Conservation (phyloP, 2,888 invertebrate species). For the Andricus curvator region DNA sequence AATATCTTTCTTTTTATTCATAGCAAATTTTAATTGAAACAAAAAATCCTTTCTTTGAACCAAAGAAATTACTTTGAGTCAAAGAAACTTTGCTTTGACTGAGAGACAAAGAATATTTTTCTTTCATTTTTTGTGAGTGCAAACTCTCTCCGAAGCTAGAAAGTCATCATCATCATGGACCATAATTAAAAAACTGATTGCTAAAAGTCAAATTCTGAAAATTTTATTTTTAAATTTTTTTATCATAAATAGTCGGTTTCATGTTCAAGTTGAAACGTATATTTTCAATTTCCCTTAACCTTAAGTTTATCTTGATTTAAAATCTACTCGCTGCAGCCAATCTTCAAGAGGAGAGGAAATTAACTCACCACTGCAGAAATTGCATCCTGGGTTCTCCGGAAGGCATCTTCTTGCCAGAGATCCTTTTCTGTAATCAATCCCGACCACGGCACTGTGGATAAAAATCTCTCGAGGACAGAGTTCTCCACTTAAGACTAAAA, state of each 20-base stretch:
- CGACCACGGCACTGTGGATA: constrained; percentile 20
- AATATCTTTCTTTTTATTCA: too few species aligned
- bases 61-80: too few species aligned
- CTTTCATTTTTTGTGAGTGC: neutral
- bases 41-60: too few species aligned
- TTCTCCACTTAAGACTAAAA: constrained; percentile 4
- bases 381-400: constrained; percentile 11
- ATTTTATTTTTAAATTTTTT: too few species aligned
- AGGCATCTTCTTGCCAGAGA: constrained; percentile 4
- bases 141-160: neutral
- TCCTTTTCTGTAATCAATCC: constrained; percentile 5
- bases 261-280: neutral
- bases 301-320: neutral
- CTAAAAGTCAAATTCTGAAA: too few species aligned
- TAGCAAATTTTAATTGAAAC: too few species aligned
- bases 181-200: too few species aligned
- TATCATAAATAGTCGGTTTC: too few species aligned
- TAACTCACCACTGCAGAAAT: constrained; percentile 32
- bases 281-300: neutral
- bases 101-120: too few species aligned
- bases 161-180: neutral
- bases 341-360: constrained; percentile 1
- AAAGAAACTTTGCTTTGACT: too few species aligned
- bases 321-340: constrained; percentile 6
- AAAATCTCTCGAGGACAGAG: neutral